Evolutionary conservation across 2,113 vertebrate genomes (phyloP).

Genomic region (Telmatochromis sp.): DNA sequence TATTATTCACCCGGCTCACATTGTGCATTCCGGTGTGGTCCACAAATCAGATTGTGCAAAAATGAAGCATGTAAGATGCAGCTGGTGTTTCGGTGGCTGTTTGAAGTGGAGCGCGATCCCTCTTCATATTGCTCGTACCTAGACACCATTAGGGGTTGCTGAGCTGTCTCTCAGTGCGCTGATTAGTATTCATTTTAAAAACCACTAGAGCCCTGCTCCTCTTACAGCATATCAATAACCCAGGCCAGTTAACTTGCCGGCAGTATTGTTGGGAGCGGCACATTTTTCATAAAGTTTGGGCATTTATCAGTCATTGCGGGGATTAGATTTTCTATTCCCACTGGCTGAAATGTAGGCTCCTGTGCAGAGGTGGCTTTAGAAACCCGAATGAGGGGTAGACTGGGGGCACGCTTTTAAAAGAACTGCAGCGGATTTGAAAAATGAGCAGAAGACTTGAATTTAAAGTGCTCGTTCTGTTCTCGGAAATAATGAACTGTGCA

Average conservation of each 20-base stretch:
- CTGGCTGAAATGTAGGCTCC: not conserved
- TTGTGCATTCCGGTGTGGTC: conserved; percentile 10
- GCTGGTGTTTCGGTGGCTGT: conserved; percentile 20
- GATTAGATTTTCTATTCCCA: conserved; percentile 4
- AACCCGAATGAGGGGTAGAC: not conserved
- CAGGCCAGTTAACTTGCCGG: conserved; percentile 2
- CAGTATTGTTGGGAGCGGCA: conserved; percentile 12
- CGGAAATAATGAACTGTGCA: not conserved
- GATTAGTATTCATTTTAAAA: conserved; percentile 56
- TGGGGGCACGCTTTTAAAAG: not conserved
- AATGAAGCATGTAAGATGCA: conserved; percentile 44
- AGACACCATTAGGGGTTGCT: conserved; percentile 23
- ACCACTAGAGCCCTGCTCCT: not conserved
- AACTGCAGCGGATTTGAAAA: not conserved
- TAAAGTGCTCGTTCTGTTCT: not conserved
- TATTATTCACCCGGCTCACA: not conserved
- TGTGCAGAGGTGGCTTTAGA: not conserved
- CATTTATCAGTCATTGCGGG: conserved; percentile 14
- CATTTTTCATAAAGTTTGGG: conserved; percentile 37
- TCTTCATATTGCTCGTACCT: conserved; percentile 35
- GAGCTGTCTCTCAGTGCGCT: conserved; percentile 34
- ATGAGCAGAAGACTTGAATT: not conserved
- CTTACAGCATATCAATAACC: conserved; percentile 40
- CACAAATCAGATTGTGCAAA: conserved; percentile 15
- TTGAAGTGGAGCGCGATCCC: conserved; percentile 29